Percentiles rank a stretch among this genome's conserved stretches.
phyloP scores from a whole-genome alignment of 1,140 invertebrate species.

The Drosophila pseudoananassae region DNA sequence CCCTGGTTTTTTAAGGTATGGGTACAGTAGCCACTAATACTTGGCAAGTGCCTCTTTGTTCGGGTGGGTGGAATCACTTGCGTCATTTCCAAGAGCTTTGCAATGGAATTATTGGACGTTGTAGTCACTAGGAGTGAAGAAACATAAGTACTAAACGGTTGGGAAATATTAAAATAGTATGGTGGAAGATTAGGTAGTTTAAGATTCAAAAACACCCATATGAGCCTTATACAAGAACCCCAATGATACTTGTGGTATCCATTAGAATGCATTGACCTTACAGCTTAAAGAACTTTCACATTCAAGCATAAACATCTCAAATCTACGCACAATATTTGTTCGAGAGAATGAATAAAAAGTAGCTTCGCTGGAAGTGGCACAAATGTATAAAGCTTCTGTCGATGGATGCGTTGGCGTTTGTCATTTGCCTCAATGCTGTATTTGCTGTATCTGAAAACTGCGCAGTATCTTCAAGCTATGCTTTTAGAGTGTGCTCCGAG shows the following conservation, averaged over 20 bases:
- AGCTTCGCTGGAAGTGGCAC: conserved; percentile 29
- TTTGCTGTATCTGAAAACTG: conserved; percentile 35
- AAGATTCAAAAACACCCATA: neutral
- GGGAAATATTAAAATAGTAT: neutral
- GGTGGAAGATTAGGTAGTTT: neutral
- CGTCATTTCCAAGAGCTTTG: conserved; percentile 33
- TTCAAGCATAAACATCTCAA: conserved; percentile 9
- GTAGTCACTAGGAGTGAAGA: neutral
- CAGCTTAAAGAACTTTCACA: conserved; percentile 24
- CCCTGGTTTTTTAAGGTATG: neutral
- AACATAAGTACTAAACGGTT: neutral
- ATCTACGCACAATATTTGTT: conserved; percentile 16
- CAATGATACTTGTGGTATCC: conserved; percentile 23
- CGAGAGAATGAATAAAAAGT: conserved; percentile 16
- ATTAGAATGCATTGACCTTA: conserved; percentile 17
- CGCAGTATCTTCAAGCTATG: conserved; percentile 61
- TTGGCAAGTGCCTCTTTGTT: conserved; percentile 12
- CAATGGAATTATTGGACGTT: conserved; percentile 16
- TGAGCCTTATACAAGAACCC: neutral
- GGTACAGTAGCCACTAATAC: conserved; percentile 21
- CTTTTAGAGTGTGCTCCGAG: conserved; percentile 23
- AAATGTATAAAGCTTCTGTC: conserved; percentile 32
- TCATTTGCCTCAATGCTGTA: conserved; percentile 14
- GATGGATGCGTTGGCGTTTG: conserved; percentile 49
- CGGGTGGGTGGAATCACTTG: neutral